Evolutionary conservation across 1,140 invertebrate genomes (phyloP).

Genomic region (Papilio polyxenes): DNA sequence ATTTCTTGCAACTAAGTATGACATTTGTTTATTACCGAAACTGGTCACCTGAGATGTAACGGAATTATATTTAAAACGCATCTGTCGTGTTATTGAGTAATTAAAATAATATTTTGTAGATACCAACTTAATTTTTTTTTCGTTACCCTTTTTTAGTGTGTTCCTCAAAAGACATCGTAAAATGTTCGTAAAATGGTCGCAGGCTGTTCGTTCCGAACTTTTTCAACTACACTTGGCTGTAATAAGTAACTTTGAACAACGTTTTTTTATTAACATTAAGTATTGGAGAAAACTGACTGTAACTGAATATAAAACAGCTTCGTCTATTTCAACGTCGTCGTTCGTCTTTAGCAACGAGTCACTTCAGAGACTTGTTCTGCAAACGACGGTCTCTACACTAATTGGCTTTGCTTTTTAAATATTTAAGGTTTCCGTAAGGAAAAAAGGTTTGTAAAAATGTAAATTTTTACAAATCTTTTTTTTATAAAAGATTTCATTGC

Average conservation of each 20-base stretch:
- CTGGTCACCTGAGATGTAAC: not conserved
- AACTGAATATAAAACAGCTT: slow-evolving; percentile 12
- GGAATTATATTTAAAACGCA: too few relatives aligned
- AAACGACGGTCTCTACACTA: slow-evolving; percentile 7
- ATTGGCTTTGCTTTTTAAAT: slow-evolving; percentile 19
- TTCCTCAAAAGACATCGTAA: not conserved
- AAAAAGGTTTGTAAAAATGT: too few relatives aligned
- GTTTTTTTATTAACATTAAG: not conserved
- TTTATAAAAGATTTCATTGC: not conserved
- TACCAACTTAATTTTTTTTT: not conserved
- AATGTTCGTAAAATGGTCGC: not conserved
- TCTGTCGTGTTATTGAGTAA: not conserved
- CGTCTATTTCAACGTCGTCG: too few relatives aligned
- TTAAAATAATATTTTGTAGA: not conserved
- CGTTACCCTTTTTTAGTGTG: not conserved
- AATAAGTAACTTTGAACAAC: not conserved
- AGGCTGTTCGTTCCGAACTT: not conserved
- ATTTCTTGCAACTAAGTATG: too few relatives aligned
- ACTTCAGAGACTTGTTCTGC: slow-evolving; percentile 10
- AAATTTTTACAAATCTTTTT: slow-evolving; percentile 4
- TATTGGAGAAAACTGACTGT: not conserved
- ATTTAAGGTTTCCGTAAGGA: slow-evolving; percentile 1
- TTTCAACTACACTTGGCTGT: not conserved
- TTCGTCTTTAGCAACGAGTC: not conserved
- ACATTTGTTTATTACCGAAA: not conserved